Conservation (phyloP, 1,140 invertebrate genomes). For the Drosophila lini region DNA sequence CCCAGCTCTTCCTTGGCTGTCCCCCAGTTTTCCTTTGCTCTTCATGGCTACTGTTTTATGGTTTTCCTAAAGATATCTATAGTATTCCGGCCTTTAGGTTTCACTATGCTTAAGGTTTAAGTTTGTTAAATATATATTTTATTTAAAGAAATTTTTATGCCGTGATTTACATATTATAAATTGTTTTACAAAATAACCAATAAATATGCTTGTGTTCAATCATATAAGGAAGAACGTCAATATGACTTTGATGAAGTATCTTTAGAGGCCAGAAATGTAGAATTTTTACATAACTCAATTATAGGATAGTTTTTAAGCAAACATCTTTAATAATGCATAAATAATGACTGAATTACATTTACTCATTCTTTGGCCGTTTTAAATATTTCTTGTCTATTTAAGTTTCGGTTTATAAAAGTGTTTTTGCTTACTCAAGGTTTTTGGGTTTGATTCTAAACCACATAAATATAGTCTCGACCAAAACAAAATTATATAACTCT, state of each 20-base stretch:
- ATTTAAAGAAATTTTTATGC: neutral
- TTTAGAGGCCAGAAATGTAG: neutral
- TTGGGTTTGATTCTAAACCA: neutral
- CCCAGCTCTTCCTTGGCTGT: constrained; percentile 9
- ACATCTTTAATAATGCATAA: neutral
- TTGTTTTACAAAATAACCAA: neutral
- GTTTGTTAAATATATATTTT: neutral
- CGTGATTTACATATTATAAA: neutral
- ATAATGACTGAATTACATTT: neutral
- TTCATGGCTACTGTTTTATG: neutral
- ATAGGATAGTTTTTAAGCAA: neutral
- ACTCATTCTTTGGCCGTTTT: neutral
- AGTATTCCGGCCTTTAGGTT: neutral
- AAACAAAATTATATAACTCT: neutral
- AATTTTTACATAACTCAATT: neutral
- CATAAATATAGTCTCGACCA: neutral
- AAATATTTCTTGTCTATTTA: neutral
- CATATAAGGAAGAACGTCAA: neutral
- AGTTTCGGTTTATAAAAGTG: neutral
- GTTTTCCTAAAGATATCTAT: neutral
- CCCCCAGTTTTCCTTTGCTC: neutral
- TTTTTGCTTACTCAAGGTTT: neutral
- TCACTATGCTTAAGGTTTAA: too few species aligned
- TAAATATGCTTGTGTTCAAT: too few species aligned
- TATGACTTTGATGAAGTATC: neutral